Percentiles rank a stretch among this genome's conserved stretches.
Conservation (phyloP, 2,797 vertebrate species). For the Sebastes cheni region DNA sequence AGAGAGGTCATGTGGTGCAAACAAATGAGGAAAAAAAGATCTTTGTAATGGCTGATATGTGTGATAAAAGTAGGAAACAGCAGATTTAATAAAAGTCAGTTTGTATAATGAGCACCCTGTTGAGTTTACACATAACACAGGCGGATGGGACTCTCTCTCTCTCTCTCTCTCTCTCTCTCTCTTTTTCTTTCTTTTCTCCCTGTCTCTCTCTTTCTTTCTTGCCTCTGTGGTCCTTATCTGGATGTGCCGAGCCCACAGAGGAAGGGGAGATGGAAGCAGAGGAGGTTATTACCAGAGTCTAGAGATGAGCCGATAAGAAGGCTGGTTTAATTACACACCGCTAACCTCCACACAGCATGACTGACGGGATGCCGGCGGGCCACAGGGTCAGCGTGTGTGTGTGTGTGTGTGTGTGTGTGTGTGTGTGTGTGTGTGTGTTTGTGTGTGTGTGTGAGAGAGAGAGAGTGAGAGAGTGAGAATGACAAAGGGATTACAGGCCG, state of each 20-base stretch:
- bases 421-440: slow-evolving; percentile 12
- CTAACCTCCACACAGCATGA: slow-evolving; percentile 52
- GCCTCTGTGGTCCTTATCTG: slow-evolving; percentile 52
- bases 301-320: slow-evolving; percentile 77
- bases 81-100: slow-evolving; percentile 45
- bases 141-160: neutral
- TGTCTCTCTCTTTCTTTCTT: slow-evolving; percentile 14
- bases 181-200: neutral
- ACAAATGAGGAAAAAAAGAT: slow-evolving; percentile 25
- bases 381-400: slow-evolving; percentile 41
- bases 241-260: slow-evolving; percentile 59
- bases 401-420: slow-evolving; percentile 19
- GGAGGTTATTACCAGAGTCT: slow-evolving; percentile 76
- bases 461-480: neutral
- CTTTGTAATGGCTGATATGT: slow-evolving; percentile 20
- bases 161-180: neutral
- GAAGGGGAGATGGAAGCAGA: slow-evolving; percentile 68
- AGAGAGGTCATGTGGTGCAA: slow-evolving; percentile 51
- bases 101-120: slow-evolving; percentile 38
- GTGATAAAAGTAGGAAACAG: slow-evolving; percentile 39
- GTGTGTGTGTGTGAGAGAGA: neutral
- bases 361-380: slow-evolving; percentile 50
- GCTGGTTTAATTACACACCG: slow-evolving; percentile 77
- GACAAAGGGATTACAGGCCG: slow-evolving; percentile 30
- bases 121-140: slow-evolving; percentile 33